Percentiles rank a stretch among this genome's conserved stretches.
Conservation (phyloP, 2,113 vertebrate species). For the Hydropotes inermis region DNA sequence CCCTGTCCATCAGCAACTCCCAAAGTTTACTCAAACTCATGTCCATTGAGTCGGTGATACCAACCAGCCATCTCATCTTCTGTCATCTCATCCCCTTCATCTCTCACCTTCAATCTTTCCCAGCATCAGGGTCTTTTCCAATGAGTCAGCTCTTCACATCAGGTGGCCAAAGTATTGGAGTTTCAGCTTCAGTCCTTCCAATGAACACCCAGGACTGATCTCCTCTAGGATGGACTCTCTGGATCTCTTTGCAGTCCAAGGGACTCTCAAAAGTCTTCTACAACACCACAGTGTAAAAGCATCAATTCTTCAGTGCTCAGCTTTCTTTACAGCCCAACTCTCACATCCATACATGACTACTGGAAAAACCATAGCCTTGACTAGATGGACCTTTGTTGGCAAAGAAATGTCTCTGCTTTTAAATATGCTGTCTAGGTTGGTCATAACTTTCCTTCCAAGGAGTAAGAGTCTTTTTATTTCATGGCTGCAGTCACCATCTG, state of each 20-base stretch:
- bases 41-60: neutral
- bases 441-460: neutral
- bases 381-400: neutral
- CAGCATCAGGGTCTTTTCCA: neutral
- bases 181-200: neutral
- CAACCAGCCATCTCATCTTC: neutral
- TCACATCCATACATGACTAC: neutral
- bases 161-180: neutral
- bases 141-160: neutral
- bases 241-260: neutral
- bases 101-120: neutral
- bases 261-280: neutral
- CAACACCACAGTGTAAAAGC: neutral
- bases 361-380: neutral
- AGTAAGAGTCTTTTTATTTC: neutral
- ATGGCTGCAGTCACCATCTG: too few relatives aligned
- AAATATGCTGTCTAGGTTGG: neutral
- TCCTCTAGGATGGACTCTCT: neutral
- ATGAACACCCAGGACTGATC: neutral
- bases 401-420: neutral
- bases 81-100: neutral
- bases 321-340: neutral
- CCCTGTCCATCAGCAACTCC: neutral
- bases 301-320: neutral
- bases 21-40: neutral